phyloP scores from a whole-genome alignment of 2,888 invertebrate species.

The Yponomeuta cagnagella region DNA sequence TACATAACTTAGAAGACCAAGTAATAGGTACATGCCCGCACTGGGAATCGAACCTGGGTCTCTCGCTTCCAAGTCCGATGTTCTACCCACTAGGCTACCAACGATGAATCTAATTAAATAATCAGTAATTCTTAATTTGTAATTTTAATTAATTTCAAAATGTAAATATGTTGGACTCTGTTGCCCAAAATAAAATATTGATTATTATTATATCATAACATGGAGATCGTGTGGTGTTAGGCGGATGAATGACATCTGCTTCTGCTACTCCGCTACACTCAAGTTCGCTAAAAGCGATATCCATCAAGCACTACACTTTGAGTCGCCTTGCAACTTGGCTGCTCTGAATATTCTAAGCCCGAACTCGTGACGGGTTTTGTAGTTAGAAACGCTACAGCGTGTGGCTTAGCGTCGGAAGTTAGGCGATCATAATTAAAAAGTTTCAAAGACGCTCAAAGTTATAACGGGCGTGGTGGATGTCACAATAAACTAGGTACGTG shows the following conservation, averaged over 20 bases:
- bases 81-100: too few relatives aligned
- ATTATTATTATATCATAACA: too few relatives aligned
- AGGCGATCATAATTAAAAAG: neutral
- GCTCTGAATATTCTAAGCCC: constrained; percentile 30
- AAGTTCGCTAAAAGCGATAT: constrained; percentile 40
- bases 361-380: neutral
- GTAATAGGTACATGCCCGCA: too few relatives aligned
- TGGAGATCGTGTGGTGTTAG: too few relatives aligned
- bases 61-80: too few relatives aligned
- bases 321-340: constrained; percentile 28
- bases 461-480: neutral
- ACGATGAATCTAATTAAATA: too few relatives aligned
- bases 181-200: too few relatives aligned
- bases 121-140: too few relatives aligned
- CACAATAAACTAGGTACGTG: neutral
- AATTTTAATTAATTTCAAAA: too few relatives aligned
- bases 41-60: too few relatives aligned
- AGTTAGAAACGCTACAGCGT: neutral
- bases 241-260: neutral
- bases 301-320: constrained; percentile 36
- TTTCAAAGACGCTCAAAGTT: neutral
- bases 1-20: too few relatives aligned
- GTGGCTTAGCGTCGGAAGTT: neutral
- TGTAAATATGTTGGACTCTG: too few relatives aligned
- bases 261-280: constrained; percentile 20